Evolutionary conservation across 2,797 vertebrate species (phyloP), one percentile per base, ranked within the genome.

Genomic region (Parauchenoglanis punctatus): DNA sequence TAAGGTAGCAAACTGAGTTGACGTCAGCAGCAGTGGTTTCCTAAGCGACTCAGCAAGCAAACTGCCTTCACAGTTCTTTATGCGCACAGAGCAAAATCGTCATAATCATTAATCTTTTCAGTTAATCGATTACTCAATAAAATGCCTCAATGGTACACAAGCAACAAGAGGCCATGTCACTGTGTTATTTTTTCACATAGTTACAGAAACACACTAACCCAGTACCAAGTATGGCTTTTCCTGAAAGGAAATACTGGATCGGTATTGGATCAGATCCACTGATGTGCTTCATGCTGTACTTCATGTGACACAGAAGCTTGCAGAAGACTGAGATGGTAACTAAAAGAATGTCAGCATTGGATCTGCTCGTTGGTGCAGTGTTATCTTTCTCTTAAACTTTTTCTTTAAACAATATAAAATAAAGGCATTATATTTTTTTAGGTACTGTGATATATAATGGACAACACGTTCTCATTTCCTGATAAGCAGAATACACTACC

Each of bases 1-100:
- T 83, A 87, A 82, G 81, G 75, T 83, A 86, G 84, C 86, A 86
- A 87, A 85, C 76, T 40, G 70, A 85, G 85, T 83, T 91, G 87
- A 87, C 86, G 84, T 90, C 87, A 88, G 67, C 80, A 61, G 76
- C 59, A 88, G 83, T 77, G 54, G 85, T 87, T 86, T 87, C 76
- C 80, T 87, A 58, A 89, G 88, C 75, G 75, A 81, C 44, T 49
- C 44, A 4, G 44, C 68, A 59, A 63, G 70, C 65, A 49, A 59
- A 77, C 63, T 78, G 80, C 68, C 25, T 76, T 68, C 70, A 28
- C 72, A 59, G 18, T 40, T 81, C 31, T 82, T 75, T 88, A 81
- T 52, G 44, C 67, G 67, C 85, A 85, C 13, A 7, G 56, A 81
- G 75, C 28, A 58, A 17, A 84, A 82, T 78, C 46, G n/a, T 76